These are phyloP conservation scores for Sphaerophoria taeniata DNA, from an alignment of 2,888 invertebrate species.

Conservation along the genomic window DNA sequence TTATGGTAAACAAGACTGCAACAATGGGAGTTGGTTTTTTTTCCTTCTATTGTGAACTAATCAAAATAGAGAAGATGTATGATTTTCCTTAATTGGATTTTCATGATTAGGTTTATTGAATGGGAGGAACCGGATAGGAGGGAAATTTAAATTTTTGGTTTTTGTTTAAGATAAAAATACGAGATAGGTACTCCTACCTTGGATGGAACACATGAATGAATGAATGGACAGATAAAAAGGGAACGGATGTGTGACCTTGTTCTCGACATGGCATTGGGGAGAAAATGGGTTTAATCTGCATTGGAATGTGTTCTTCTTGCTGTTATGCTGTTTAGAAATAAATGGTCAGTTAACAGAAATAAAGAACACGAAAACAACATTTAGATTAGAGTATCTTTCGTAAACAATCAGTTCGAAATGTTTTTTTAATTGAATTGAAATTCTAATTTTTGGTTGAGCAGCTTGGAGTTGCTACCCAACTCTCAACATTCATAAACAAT, in stretches of 20 bases:
- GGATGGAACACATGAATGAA: not conserved
- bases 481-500: not conserved
- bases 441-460: not conserved
- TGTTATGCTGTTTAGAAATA: not conserved
- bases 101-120: constrained; percentile 28
- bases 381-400: not conserved
- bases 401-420: not conserved
- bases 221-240: not conserved
- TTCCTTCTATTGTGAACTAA: constrained; percentile 37
- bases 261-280: not conserved
- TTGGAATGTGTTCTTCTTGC: not conserved
- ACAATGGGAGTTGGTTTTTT: constrained; percentile 27
- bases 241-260: not conserved
- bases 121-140: constrained; percentile 9
- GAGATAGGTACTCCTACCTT: not conserved
- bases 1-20: constrained; percentile 3
- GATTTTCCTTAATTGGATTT: constrained; percentile 54
- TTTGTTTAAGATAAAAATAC: not conserved
- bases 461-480: not conserved
- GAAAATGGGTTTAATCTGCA: not conserved
- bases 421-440: not conserved
- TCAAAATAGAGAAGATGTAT: constrained; percentile 42
- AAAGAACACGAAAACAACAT: not conserved
- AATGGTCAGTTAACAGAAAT: not conserved
- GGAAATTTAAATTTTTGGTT: constrained; percentile 4